Percentiles rank a stretch among this genome's conserved stretches.
phyloP scores from a whole-genome alignment of 2,797 vertebrate species.

The Aplochiton taeniatus region DNA sequence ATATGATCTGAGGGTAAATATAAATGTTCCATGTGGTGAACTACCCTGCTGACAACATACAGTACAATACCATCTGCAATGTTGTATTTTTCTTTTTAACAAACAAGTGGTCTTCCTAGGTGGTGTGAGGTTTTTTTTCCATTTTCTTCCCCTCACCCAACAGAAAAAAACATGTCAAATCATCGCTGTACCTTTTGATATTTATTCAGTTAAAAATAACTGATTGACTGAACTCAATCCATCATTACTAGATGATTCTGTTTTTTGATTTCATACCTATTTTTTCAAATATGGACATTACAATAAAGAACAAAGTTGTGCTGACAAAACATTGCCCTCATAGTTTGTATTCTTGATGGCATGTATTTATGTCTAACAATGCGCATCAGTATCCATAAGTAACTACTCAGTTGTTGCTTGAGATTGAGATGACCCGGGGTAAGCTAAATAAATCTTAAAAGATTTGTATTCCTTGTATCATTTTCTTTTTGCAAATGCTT shows the following conservation, averaged over 20 bases:
- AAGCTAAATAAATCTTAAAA: not conserved
- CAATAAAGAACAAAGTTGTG: conserved; percentile 33
- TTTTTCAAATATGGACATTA: conserved; percentile 34
- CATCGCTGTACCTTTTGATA: conserved; percentile 32
- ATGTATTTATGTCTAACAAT: conserved; percentile 7
- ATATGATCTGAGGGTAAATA: not conserved
- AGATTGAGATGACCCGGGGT: conserved; percentile 14
- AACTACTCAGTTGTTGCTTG: conserved; percentile 10
- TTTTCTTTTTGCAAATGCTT: too few species aligned
- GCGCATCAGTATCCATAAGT: not conserved
- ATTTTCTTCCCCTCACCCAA: conserved; percentile 20
- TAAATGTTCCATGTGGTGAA: not conserved
- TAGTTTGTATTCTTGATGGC: conserved; percentile 9
- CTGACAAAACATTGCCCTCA: conserved; percentile 27
- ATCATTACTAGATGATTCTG: conserved; percentile 16
- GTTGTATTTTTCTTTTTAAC: conserved; percentile 21
- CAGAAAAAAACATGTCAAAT: not conserved
- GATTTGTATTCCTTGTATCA: too few species aligned
- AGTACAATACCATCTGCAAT: conserved; percentile 27
- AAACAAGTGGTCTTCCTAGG: conserved; percentile 60
- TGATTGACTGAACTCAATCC: conserved; percentile 15
- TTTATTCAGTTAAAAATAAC: conserved; percentile 20
- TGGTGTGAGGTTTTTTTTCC: conserved; percentile 43
- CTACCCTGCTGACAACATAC: conserved; percentile 8
- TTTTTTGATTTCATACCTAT: conserved; percentile 36